Percentiles rank a stretch among this genome's conserved stretches.
These are phyloP conservation scores for Troilus luridus DNA, from an alignment of 2,888 invertebrate genomes.

Conservation along the genomic window DNA sequence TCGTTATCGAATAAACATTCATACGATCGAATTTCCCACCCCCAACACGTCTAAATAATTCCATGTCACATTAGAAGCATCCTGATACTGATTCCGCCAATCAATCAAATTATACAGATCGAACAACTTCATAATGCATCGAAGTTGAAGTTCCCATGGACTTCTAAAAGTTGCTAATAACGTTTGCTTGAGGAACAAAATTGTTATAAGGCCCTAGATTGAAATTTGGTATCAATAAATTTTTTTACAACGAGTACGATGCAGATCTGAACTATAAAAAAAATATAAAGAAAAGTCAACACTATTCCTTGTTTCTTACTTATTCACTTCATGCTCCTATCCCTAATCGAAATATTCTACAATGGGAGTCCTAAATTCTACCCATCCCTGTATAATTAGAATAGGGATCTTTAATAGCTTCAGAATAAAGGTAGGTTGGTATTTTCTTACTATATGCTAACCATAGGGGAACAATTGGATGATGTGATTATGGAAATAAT, in stretches of 20 bases:
- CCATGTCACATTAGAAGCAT: background rate
- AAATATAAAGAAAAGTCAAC: background rate
- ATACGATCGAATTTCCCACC: background rate
- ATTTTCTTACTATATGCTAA: too few species aligned
- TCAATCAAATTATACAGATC: background rate
- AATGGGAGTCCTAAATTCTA: too few species aligned
- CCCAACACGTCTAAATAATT: background rate
- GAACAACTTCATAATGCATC: background rate
- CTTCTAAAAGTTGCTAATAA: background rate
- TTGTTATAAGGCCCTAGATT: background rate
- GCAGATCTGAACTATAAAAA: background rate
- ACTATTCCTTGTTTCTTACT: too few species aligned
- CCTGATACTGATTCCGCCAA: background rate
- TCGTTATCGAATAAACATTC: too few species aligned
- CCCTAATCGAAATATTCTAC: too few species aligned
- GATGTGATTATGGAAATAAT: too few species aligned
- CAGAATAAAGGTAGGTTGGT: too few species aligned
- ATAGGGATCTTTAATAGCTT: too few species aligned
- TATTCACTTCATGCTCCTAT: too few species aligned
- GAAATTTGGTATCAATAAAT: background rate
- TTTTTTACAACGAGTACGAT: background rate
- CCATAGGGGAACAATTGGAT: too few species aligned
- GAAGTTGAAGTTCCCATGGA: background rate
- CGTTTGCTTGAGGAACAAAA: background rate
- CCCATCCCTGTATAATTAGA: too few species aligned